A percentile compares a stretch with the other conserved stretches of the same genome.
Conservation (phyloP, 1,140 invertebrate genomes). For the Arion vulgaris region DNA sequence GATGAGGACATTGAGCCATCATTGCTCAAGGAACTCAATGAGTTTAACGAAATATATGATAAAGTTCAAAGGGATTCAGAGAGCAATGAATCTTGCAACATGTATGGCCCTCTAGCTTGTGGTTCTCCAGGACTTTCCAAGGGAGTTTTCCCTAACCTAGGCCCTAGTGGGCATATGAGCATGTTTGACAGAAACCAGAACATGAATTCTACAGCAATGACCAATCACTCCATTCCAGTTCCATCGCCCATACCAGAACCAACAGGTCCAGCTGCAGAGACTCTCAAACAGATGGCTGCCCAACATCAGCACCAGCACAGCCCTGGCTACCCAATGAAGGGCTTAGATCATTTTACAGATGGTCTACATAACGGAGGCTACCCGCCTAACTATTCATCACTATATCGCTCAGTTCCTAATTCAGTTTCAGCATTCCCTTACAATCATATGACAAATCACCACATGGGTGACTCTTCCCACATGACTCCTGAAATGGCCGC, state of each 20-base stretch:
- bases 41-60: conserved; percentile 64
- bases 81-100: conserved; percentile 50
- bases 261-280: conserved; percentile 88
- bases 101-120: conserved; percentile 56
- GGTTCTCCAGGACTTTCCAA: conserved; percentile 54
- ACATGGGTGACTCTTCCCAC: conserved; percentile 27
- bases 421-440: conserved; percentile 18
- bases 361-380: conserved; percentile 29
- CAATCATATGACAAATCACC: conserved; percentile 10
- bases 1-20: conserved; percentile 85
- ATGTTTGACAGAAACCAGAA: conserved; percentile 26
- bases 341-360: conserved; percentile 37
- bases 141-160: conserved; percentile 42
- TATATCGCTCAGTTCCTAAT: conserved; percentile 36
- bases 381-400: conserved; percentile 40
- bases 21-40: conserved; percentile 87
- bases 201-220: conserved; percentile 37
- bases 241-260: conserved; percentile 44
- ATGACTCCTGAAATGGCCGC: conserved; percentile 42
- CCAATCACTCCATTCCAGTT: conserved; percentile 47
- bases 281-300: conserved; percentile 95
- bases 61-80: conserved; percentile 56
- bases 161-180: conserved; percentile 17
- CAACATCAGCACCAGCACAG: conserved; percentile 92
- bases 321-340: conserved; percentile 70